A percentile compares a stretch with the other conserved stretches of the same genome.
Evolutionary conservation across 2,797 vertebrate genomes (phyloP).

Genomic region (Glossophaga mutica): DNA sequence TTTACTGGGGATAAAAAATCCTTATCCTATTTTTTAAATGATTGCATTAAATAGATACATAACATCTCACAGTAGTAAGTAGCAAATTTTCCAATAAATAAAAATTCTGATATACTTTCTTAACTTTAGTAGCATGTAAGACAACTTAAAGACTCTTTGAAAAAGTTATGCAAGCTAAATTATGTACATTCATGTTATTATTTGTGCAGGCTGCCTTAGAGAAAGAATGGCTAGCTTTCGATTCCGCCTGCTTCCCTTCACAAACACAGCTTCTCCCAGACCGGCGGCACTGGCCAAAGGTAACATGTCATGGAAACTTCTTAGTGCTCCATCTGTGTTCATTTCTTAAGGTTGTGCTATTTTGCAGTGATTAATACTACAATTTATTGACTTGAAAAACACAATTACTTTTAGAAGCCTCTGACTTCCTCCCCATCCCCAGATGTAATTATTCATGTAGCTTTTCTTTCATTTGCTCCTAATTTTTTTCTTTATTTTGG

Average conservation of each 20-base stretch:
- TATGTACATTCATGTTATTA: constrained; percentile 67
- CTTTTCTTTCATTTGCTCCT: constrained; percentile 85
- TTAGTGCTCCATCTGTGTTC: constrained; percentile 78
- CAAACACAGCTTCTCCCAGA: constrained; percentile 79
- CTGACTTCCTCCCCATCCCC: constrained; percentile 87
- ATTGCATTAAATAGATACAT: background rate
- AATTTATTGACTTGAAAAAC: constrained; percentile 91
- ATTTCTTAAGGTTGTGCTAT: constrained; percentile 80
- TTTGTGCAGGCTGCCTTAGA: constrained; percentile 86
- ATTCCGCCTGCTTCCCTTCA: constrained; percentile 81
- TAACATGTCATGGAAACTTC: constrained; percentile 85
- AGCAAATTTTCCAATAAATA: constrained; percentile 53
- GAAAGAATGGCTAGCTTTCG: constrained; percentile 83
- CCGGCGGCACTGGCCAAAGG: constrained; percentile 86
- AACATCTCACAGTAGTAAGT: background rate
- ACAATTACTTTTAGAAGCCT: constrained; percentile 89
- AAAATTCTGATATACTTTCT: constrained; percentile 49
- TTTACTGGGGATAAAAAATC: background rate
- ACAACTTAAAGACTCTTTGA: constrained; percentile 62
- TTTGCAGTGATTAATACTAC: constrained; percentile 87
- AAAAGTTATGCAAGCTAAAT: constrained; percentile 69
- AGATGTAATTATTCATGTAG: constrained; percentile 92
- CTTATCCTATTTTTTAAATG: background rate
- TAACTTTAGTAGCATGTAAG: background rate
- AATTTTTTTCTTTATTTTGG: constrained; percentile 90